A percentile compares a stretch with the other conserved stretches of the same genome.
Evolutionary conservation across 2,888 invertebrate species (phyloP).

Genomic region (Schizaphis graminum): DNA sequence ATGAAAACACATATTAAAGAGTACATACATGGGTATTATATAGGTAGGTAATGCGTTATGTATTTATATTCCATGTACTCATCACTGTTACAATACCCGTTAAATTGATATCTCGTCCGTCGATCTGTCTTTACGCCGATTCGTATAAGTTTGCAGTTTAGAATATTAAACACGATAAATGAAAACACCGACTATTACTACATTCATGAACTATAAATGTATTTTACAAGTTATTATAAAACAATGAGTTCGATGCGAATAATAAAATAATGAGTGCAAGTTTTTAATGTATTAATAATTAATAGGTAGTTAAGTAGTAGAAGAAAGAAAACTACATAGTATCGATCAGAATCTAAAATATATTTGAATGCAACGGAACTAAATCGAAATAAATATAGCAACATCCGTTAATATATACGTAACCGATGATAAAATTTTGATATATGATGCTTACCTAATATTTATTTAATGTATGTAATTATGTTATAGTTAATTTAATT

Average conservation of each 20-base stretch:
- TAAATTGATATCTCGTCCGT: neutral
- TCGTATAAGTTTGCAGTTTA: neutral
- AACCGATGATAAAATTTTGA: neutral
- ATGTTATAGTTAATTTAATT: no score
- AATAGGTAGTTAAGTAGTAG: neutral
- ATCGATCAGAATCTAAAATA: neutral
- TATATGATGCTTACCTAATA: neutral
- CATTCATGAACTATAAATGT: neutral
- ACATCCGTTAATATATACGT: neutral
- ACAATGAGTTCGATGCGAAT: neutral
- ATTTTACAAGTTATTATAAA: neutral
- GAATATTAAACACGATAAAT: constrained; percentile 12
- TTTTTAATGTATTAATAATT: neutral
- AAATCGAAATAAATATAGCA: neutral
- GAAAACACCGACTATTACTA: neutral
- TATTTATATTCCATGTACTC: neutral
- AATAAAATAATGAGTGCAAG: neutral
- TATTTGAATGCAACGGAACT: neutral
- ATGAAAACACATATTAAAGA: no score
- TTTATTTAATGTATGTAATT: no score
- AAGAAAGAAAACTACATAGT: neutral
- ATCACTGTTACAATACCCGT: neutral
- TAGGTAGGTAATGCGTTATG: neutral
- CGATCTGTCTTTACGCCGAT: neutral
- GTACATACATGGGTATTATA: no score